Evolutionary conservation across 2,113 vertebrate species (phyloP).

Genomic region (Romanogobio albipinnatus): DNA sequence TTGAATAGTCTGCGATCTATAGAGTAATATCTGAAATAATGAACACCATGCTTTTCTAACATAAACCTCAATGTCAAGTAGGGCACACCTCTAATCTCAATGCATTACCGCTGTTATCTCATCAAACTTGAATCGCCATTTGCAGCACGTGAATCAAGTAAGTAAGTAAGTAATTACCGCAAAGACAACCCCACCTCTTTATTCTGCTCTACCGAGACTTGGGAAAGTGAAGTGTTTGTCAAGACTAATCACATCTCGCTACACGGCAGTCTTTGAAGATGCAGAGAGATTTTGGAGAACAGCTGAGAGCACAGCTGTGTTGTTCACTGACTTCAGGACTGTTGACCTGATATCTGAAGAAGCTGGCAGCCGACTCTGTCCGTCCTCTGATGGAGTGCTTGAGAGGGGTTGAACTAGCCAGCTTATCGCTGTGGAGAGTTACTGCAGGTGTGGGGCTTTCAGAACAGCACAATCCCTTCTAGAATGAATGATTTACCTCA

Average conservation of each 20-base stretch:
- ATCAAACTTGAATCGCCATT: neutral
- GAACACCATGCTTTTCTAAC: too few species aligned
- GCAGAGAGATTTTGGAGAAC: constrained; percentile 5
- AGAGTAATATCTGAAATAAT: neutral
- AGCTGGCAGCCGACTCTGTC: neutral
- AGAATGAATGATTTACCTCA: neutral
- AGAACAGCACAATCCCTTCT: neutral
- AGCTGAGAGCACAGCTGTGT: constrained; percentile 35
- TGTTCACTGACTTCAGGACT: constrained; percentile 8
- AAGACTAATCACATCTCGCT: neutral
- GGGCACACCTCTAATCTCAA: neutral
- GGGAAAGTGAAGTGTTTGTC: neutral
- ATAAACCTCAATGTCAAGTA: neutral
- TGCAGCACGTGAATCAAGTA: neutral
- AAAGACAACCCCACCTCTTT: neutral
- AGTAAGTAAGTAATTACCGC: neutral
- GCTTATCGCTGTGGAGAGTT: neutral
- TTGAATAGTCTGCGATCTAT: neutral
- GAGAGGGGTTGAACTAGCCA: neutral
- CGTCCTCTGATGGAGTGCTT: neutral
- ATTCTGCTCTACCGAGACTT: neutral
- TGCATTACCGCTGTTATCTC: neutral
- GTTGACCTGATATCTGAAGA: constrained; percentile 19
- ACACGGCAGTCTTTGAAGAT: neutral
- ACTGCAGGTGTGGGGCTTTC: constrained; percentile 1